Conservation (phyloP, 2,113 vertebrate species). For the Varanus salvator region DNA sequence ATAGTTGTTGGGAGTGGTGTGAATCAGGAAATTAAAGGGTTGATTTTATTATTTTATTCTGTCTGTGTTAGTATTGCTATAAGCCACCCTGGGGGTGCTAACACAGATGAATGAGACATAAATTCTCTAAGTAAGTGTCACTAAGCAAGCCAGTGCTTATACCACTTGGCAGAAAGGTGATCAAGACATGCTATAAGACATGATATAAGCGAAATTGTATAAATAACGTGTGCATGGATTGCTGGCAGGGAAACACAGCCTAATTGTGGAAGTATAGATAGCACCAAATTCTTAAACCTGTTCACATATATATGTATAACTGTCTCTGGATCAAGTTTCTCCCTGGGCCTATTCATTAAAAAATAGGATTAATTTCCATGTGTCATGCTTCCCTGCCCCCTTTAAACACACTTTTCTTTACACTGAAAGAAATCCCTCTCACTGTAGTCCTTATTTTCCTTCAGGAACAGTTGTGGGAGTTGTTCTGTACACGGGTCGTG, state of each 20-base stretch:
- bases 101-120: neutral
- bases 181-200: neutral
- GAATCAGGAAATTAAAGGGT: no score
- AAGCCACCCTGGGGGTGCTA: neutral
- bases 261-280: neutral
- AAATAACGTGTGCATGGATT: neutral
- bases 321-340: neutral
- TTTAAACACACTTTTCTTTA: neutral
- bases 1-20: no score
- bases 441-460: neutral
- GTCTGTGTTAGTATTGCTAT: neutral
- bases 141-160: neutral
- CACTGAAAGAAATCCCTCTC: neutral
- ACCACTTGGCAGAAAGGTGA: neutral
- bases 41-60: neutral
- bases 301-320: neutral
- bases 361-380: neutral
- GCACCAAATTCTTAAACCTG: neutral
- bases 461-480: slow-evolving; percentile 95
- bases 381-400: neutral
- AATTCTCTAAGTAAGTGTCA: neutral
- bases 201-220: neutral
- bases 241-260: neutral
- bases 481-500: slow-evolving; percentile 96
- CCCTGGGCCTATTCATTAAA: neutral